Evolutionary conservation across 2,888 invertebrate species (phyloP), one percentile per base, ranked within the genome.

Genomic region (Mystacides longicornis): DNA sequence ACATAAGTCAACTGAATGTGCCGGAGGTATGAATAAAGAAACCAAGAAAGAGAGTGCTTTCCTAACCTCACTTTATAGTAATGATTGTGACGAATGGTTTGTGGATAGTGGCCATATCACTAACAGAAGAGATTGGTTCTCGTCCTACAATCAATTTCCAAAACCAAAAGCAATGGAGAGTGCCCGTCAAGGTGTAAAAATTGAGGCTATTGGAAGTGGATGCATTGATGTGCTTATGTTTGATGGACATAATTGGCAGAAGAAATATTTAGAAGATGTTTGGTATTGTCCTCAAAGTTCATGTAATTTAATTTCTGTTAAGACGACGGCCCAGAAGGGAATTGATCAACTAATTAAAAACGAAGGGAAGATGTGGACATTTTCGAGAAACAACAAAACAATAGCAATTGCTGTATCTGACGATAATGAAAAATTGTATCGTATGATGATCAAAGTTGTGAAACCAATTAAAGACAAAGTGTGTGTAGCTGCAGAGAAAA

Each of bases 271-370:
- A 14, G 45, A 45, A 45, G 45, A 45, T 5, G 45, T 45, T 3
- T 45, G 45, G 45, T 45, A 45, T 19, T 45, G 45, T 21, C 45
- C 45, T 45, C 20, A 45, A 19, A 45, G 45, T 45, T 45, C 45
- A 19, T 45, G 45, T 45, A 45, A 45, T 14, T 19, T 45, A 45
- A 45, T 45, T 19, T 45, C 45, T 45, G 45, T 45, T 5, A 45
- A 45, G 45, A 45, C 20, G 20, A 45, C 45, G 4, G 20, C 45
- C 21, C 45, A 45, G 45, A 45, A 45, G 45, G 19, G 45, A 7
- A 45, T 45, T 11, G 20, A 45, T 16, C 45, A 45, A 45, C 3
- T 19, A 7, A 45, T 45, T 21, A 5, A 45, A 45, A 45, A 45
- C 16, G 14, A 19, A 7, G 45, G 45, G 3, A 21, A 45, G 16